Conservation (phyloP, 2,113 vertebrate species). For the Ochotona curzoniae region DNA sequence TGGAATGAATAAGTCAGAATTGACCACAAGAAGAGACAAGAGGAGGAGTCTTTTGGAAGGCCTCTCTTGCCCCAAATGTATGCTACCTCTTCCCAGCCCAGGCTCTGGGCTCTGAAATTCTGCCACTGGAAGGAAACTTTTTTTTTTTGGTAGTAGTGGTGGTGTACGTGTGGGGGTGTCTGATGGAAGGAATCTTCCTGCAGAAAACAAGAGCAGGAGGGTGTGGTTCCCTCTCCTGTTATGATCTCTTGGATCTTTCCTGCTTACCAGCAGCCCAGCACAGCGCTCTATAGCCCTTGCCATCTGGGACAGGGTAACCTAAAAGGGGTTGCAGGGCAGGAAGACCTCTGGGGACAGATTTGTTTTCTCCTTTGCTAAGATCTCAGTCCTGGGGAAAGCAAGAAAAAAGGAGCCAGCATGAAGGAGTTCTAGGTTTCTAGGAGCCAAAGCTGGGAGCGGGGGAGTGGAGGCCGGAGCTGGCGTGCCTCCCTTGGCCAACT, state of each 20-base stretch:
- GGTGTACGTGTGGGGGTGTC: neutral
- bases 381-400: neutral
- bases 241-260: neutral
- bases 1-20: slow-evolving; percentile 11
- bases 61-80: neutral
- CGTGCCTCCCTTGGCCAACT: too few species aligned
- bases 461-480: neutral
- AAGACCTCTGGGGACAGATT: neutral
- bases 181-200: neutral
- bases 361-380: neutral
- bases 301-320: neutral
- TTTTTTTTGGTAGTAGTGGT: neutral
- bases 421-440: neutral
- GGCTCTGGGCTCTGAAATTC: slow-evolving; percentile 1
- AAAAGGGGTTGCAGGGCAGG: neutral
- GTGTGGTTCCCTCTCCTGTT: neutral
- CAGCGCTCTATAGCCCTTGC: neutral
- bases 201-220: neutral
- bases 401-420: neutral
- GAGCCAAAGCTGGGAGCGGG: neutral
- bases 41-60: neutral
- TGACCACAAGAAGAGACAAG: neutral
- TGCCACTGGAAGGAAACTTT: neutral
- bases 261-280: neutral
- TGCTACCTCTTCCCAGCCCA: neutral